Evolutionary conservation across 2,113 vertebrate genomes (phyloP), one percentile per base, ranked within the genome.

Genomic region (Prunella fulvescens): DNA sequence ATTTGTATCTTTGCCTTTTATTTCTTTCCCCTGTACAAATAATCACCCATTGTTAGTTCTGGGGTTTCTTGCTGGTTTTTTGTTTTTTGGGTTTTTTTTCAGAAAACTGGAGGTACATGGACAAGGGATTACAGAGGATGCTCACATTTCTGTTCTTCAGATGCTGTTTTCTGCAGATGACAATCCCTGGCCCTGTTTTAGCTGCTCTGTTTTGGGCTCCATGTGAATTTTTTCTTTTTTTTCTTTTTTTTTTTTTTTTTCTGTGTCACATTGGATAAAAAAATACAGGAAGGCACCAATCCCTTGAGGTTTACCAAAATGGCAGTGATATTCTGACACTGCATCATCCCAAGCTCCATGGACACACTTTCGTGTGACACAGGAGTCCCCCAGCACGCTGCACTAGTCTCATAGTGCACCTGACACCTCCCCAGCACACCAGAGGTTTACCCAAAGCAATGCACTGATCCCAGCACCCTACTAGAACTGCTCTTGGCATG

Each of bases 1-100:
- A 64, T 92, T 95, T 96, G 86, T 92, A 71, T 80, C 92, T 89
- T 66, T 90, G 88, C 19, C 25, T 96, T 90, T 88, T 86, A 48
- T 70, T 82, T 71, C 65, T 57, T 67, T 69, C 11, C 16, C 22
- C 25, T 79, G 23, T 25, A 24, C 33, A 69, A 80, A 88, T 57
- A 83, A 70, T 67, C 7, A 13, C 6, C 39, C 60, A 72, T 93
- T 95, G 74, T 95, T 73, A 87, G 20, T 11, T 64, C 42, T n/a
- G 9, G 18, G 26, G 3, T 9, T 69, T 88, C 42, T 76, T 69
- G 25, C 18, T 64, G 37, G 17, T 17, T 2, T 84, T 54, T n/a
- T 56, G 33, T 33, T 45, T 45, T 45, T 56, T 33, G 33, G 19
- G 19, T 45, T 77, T 70, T 72, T 57, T 47, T 77, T 11, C 64